A percentile compares a stretch with the other conserved stretches of the same genome.
phyloP scores from a whole-genome alignment of 2,113 vertebrate genomes.

The Archilochus colubris region DNA sequence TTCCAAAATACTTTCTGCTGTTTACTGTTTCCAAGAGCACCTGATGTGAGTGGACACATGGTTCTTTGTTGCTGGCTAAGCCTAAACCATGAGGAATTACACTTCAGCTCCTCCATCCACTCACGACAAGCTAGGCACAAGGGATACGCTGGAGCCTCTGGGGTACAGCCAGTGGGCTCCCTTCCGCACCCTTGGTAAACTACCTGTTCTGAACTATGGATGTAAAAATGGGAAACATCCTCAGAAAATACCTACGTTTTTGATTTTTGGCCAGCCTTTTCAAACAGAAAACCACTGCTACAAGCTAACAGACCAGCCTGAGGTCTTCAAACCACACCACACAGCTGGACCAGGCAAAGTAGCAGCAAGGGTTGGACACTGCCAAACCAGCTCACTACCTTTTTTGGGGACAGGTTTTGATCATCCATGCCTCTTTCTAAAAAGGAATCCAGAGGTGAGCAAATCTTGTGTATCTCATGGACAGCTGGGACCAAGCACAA shows the following conservation, averaged over 20 bases:
- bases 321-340: not conserved
- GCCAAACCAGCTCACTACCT: not conserved
- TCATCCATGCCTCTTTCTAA: not conserved
- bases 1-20: not conserved
- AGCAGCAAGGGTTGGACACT: not conserved
- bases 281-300: not conserved
- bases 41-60: too few relatives aligned
- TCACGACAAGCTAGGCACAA: not conserved
- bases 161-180: not conserved
- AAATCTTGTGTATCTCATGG: rapidly evolving
- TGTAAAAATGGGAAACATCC: not conserved
- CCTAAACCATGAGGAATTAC: not conserved
- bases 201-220: not conserved
- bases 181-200: not conserved
- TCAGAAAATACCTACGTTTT: not conserved
- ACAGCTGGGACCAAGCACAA: not conserved
- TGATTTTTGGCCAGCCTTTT: not conserved
- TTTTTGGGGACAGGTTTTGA: not conserved
- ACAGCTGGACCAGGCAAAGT: not conserved
- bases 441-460: not conserved
- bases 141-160: not conserved
- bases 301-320: not conserved
- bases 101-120: not conserved
- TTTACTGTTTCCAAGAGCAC: too few relatives aligned
- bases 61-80: too few relatives aligned